These are phyloP conservation scores for Synergus umbraculus DNA, from an alignment of 2,888 invertebrate genomes.

Conservation along the genomic window DNA sequence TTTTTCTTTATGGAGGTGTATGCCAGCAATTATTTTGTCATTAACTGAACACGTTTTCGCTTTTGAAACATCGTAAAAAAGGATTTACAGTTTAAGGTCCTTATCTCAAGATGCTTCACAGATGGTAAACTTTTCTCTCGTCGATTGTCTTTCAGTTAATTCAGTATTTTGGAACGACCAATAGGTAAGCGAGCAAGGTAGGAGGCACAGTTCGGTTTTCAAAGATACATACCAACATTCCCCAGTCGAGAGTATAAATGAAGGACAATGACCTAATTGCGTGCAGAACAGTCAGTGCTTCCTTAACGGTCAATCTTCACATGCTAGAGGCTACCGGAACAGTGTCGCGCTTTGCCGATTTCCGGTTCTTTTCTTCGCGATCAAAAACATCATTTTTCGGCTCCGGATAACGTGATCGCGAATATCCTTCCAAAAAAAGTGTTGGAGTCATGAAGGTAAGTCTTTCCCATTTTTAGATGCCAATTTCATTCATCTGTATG, in stretches of 20 bases:
- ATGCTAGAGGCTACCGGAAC: conserved; percentile 30
- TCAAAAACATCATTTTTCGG: not conserved
- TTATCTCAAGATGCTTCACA: not conserved
- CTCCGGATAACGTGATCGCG: not conserved
- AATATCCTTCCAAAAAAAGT: not conserved
- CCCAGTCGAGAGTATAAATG: conserved; percentile 72
- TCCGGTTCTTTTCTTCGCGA: conserved; percentile 17
- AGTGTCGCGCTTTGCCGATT: conserved; percentile 21
- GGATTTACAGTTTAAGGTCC: not conserved
- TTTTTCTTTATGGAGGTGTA: not conserved
- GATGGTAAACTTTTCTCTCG: conserved; percentile 26
- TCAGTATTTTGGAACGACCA: conserved; percentile 16
- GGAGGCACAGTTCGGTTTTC: conserved; percentile 56
- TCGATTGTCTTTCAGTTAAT: not conserved
- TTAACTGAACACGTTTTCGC: conserved; percentile 4
- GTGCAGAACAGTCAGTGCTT: conserved; percentile 73
- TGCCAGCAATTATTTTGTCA: not conserved
- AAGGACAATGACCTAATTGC: conserved; percentile 77
- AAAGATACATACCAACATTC: conserved; percentile 57
- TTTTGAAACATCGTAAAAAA: not conserved
- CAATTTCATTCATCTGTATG: not conserved
- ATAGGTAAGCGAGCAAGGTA: conserved; percentile 45
- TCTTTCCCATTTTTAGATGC: not conserved
- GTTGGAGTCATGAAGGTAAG: conserved; percentile 14
- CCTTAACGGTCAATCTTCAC: conserved; percentile 66